Evolutionary conservation across 2,113 vertebrate species (phyloP).

Genomic region (Lampris megalopsis): DNA sequence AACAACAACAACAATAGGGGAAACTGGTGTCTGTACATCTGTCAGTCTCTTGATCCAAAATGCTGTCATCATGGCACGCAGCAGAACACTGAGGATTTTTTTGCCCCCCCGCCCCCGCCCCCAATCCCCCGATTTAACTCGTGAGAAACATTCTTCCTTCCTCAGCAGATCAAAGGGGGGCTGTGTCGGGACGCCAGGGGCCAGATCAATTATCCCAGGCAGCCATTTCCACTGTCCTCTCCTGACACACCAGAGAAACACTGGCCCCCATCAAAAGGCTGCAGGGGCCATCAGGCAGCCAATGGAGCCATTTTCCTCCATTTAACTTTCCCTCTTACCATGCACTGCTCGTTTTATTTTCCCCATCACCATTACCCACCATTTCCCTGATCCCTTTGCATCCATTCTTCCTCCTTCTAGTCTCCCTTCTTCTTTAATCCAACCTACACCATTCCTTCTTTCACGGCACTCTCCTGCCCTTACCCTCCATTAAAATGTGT

Average conservation of each 20-base stretch:
- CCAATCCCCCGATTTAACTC: conserved; percentile 49
- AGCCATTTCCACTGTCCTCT: conserved; percentile 74
- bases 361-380: conserved; percentile 46
- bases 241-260: conserved; percentile 64
- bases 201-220: conserved; percentile 77
- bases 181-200: conserved; percentile 61
- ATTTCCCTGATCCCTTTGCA: conserved; percentile 38
- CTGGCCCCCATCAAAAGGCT: conserved; percentile 70
- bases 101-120: not conserved
- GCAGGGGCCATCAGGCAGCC: conserved; percentile 58
- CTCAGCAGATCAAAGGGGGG: conserved; percentile 71
- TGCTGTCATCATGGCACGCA: conserved; percentile 35
- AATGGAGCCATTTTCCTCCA: conserved; percentile 57
- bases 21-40: conserved; percentile 21
- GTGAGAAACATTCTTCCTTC: conserved; percentile 65
- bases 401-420: conserved; percentile 12
- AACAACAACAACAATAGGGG: not conserved
- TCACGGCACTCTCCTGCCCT: conserved; percentile 20
- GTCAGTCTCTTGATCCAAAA: conserved; percentile 17
- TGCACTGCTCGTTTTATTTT: conserved; percentile 62
- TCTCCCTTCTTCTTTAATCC: conserved; percentile 45
- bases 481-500: conserved; percentile 18
- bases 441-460: conserved; percentile 21
- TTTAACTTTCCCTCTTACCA: conserved; percentile 50
- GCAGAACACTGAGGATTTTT: conserved; percentile 18